Conservation (phyloP, 30 jellyfish, hydroid and myxozoan genomes). For the Aurelia coerulea region DNA sequence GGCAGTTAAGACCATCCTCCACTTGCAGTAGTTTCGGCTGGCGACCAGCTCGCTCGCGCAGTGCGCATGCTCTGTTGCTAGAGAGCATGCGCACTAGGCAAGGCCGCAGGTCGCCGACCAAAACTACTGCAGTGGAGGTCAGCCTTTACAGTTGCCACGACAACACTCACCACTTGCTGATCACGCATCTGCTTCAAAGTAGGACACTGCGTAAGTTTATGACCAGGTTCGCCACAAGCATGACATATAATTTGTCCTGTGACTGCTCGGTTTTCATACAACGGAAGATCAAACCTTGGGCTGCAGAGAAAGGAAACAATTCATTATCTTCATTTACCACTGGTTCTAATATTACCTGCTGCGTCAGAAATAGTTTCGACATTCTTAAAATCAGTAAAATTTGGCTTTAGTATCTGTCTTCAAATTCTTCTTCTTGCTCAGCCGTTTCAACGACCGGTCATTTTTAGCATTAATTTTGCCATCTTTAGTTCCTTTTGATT, state of each 20-base stretch:
- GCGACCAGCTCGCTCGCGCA: not conserved
- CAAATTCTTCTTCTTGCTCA: too few relatives aligned
- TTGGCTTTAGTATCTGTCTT: too few relatives aligned
- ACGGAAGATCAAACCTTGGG: slow-evolving; percentile 95
- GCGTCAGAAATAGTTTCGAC: too few relatives aligned
- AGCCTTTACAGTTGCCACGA: not conserved
- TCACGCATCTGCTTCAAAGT: slow-evolving; percentile 73
- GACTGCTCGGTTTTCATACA: slow-evolving; percentile 63
- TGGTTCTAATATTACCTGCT: too few relatives aligned
- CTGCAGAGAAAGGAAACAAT: slow-evolving; percentile 30
- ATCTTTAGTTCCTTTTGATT: too few relatives aligned
- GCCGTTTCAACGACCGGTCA: too few relatives aligned
- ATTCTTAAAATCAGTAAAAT: too few relatives aligned
- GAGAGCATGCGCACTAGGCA: too few relatives aligned
- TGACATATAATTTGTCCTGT: slow-evolving; percentile 92
- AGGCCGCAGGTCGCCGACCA: too few relatives aligned
- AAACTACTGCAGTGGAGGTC: too few relatives aligned
- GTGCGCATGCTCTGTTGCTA: not conserved
- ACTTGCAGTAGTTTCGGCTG: not conserved
- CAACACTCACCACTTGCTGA: slow-evolving; percentile 41
- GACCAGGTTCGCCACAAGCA: slow-evolving; percentile 99
- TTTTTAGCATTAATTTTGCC: too few relatives aligned
- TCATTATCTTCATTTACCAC: too few relatives aligned
- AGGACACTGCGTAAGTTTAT: slow-evolving; percentile 96
- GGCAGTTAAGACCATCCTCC: slow-evolving; percentile 3